A percentile compares a stretch with the other conserved stretches of the same genome.
phyloP scores from a whole-genome alignment of 2,113 vertebrate species.

The Tetrax tetrax region DNA sequence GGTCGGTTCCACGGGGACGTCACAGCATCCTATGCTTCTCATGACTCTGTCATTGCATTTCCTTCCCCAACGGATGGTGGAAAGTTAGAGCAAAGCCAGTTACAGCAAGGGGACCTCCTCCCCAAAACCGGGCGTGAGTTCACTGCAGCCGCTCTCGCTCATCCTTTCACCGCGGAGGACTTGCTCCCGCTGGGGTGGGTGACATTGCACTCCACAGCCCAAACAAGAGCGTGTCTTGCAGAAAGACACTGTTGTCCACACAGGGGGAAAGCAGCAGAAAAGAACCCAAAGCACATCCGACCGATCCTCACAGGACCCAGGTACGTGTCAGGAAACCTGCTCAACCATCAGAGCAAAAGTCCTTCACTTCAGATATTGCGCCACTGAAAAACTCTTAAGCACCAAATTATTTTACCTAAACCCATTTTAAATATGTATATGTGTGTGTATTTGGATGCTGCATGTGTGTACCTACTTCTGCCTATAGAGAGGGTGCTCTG shows the following conservation, averaged over 20 bases:
- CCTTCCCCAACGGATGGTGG: fast-evolving
- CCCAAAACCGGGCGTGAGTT: fast-evolving
- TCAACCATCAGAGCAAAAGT: neutral
- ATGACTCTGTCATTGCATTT: fast-evolving
- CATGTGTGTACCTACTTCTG: fast-evolving
- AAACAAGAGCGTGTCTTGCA: neutral
- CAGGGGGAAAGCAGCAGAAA: neutral
- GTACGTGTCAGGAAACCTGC: neutral
- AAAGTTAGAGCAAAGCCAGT: neutral
- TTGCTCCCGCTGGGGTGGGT: neutral
- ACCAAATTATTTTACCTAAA: neutral
- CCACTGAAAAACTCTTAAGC: neutral
- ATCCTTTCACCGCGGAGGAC: neutral
- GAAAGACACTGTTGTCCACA: neutral
- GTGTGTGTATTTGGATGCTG: neutral
- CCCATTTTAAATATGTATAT: neutral
- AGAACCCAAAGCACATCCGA: neutral
- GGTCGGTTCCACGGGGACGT: fast-evolving
- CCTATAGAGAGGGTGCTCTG: neutral
- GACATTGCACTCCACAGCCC: neutral
- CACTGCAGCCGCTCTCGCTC: too few relatives aligned
- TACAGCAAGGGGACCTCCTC: neutral
- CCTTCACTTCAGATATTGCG: neutral
- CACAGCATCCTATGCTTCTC: neutral
- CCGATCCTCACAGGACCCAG: neutral